Base-by-base conservation (phyloP, 1,140 invertebrate genomes). In the Hormaphis cornu region DNA sequence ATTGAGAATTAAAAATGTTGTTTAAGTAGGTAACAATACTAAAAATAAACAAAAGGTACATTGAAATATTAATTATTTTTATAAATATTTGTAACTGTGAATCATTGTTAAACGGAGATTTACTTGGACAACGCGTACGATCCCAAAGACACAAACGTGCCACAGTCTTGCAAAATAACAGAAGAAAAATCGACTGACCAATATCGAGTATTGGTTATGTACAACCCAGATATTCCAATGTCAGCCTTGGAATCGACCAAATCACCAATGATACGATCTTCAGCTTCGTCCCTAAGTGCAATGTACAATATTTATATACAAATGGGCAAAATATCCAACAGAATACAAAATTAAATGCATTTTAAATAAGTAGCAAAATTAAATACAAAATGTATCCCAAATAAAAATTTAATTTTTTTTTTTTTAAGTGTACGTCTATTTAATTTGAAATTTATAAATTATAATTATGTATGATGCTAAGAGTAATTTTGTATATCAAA, bases 121-220 rank as follows among this genome's bases (percentile, higher is more conserved):
- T 77, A 87, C 84, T 86, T 85, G 44, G 87, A 87, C 63, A 89
- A 76, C 4, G 87, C 87, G 28, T 85, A 87, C 1, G 87, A 90
- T 20, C 85, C 82, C 20, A 88, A 74, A 1, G 87, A 87, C 71
- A 89, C 83, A 75, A 89, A 90, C 10, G 83, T 80, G 7, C 86
- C 88, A 77, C 88, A 89, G 75, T 90, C 88, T 59, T 83, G 80
- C 1, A 83, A 83, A 75, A 88, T 84, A 12, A 82, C 78, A 35
- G 81, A 76, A 16, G 84, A 82, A 73, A 84, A 81, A 69, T 85
- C 84, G 40, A 86, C 80, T 4, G 77, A 74, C 10, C 73, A 69
- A 20, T 80, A 73, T 42, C 83, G 77, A 52, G 86, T 82, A 26
- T 73, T 74, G 0, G 86, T 87, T 7, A 84, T 71, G 73, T 87